Percentiles rank a stretch among this genome's conserved stretches.
Conservation (phyloP, 53 echinoderm and acorn worm species). For the Pentamera pediparva region DNA sequence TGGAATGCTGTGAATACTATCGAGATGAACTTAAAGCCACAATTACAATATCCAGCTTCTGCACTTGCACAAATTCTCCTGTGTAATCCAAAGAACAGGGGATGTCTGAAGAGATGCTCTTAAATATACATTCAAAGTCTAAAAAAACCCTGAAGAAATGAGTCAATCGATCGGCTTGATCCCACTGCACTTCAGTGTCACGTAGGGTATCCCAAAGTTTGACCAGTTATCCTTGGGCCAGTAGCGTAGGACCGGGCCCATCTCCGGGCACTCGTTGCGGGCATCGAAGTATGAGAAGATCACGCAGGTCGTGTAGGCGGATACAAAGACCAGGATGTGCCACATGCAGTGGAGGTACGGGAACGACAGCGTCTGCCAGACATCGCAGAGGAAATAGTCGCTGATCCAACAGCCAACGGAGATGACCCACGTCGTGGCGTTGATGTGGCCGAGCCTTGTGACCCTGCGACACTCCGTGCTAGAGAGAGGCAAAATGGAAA, state of each 20-base stretch:
- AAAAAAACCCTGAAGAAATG: too few relatives aligned
- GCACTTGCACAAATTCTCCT: neutral
- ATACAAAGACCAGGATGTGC: constrained; percentile 89
- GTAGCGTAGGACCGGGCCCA: constrained; percentile 82
- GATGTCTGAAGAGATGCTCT: too few relatives aligned
- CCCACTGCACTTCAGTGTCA: constrained; percentile 62
- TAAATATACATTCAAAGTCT: too few relatives aligned
- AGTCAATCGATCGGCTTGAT: constrained; percentile 58
- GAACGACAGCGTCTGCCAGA: constrained; percentile 76
- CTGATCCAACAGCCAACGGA: constrained; percentile 77
- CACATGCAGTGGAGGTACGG: constrained; percentile 98
- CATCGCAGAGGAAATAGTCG: constrained; percentile 70
- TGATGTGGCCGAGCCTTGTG: constrained; percentile 51
- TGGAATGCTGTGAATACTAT: too few relatives aligned
- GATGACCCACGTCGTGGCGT: constrained; percentile 55
- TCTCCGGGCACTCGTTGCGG: constrained; percentile 92
- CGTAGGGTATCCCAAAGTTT: constrained; percentile 86
- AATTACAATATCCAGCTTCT: neutral
- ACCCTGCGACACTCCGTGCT: constrained; percentile 73
- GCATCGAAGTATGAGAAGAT: constrained; percentile 97
- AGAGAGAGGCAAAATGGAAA: neutral
- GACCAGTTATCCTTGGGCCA: constrained; percentile 88
- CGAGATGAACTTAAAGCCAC: too few relatives aligned
- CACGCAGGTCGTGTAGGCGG: constrained; percentile 76
- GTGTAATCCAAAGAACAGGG: too few relatives aligned